A percentile compares a stretch with the other conserved stretches of the same genome.
These are phyloP conservation scores for Azemiops feae DNA, from an alignment of 2,113 vertebrate species.

Conservation along the genomic window DNA sequence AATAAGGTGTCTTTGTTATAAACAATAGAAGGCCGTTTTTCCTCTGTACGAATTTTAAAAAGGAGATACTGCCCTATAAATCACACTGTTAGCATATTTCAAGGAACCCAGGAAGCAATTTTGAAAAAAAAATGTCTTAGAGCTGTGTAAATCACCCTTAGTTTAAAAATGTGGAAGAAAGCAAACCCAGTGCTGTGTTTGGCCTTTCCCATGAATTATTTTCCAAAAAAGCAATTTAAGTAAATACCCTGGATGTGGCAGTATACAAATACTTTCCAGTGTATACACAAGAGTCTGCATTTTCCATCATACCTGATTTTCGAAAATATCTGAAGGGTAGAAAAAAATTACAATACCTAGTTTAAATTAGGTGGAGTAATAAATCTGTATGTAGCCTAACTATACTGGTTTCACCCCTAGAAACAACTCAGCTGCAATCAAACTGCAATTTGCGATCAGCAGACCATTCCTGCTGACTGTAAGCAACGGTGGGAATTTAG, in stretches of 20 bases:
- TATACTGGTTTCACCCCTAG: neutral
- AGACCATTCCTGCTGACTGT: neutral
- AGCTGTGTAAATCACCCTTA: constrained; percentile 31
- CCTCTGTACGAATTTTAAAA: neutral
- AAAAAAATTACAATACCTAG: constrained; percentile 8
- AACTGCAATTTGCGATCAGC: neutral
- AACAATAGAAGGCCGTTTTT: constrained; percentile 14
- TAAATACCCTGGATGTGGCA: constrained; percentile 68
- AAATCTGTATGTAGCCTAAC: neutral
- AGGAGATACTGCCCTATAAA: neutral
- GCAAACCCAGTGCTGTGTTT: constrained; percentile 64
- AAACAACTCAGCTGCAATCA: neutral
- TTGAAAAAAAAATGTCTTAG: constrained; percentile 24
- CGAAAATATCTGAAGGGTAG: constrained; percentile 34
- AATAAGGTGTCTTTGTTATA: neutral
- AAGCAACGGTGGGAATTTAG: neutral
- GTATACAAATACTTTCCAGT: constrained; percentile 65
- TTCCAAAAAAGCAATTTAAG: constrained; percentile 76
- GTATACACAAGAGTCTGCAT: constrained; percentile 55
- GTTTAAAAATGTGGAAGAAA: constrained; percentile 44
- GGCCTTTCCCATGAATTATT: constrained; percentile 70
- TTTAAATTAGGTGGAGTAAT: constrained; percentile 25
- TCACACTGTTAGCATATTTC: constrained; percentile 9
- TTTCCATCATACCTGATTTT: constrained; percentile 66
- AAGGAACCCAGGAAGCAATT: constrained; percentile 24